Base-by-base conservation (phyloP, 37 sponge, comb jelly and placozoan species). In the Haliclona indistincta region DNA sequence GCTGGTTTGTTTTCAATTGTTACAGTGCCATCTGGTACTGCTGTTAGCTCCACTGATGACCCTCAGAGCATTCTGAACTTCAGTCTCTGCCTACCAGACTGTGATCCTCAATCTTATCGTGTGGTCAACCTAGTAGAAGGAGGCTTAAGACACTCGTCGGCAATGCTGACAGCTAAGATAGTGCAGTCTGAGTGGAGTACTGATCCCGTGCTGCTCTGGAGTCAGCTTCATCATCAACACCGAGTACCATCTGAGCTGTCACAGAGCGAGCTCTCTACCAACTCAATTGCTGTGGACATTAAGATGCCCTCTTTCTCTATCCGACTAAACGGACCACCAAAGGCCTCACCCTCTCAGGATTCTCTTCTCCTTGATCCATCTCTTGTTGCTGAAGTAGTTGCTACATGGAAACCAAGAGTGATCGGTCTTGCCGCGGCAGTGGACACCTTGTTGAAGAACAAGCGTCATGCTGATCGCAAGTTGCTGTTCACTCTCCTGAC, bases 61-160 rank as follows among this genome's bases (percentile, higher is more conserved):
- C 55, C 41, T 54, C 77, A 71, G 58, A 62, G 65, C 20, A 54
- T 63, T 19, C 68, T 82, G 3, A 33, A 56, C 37, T 82, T 82
- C 38, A 2, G 56, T 32, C 26, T 74, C 32, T 4, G 30, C 22
- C 3, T 38, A 23, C 62, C 75, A 38, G 23, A 29, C 25, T n/a
- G 26, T 20, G n/a, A 6, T 20, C 22, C 11, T n/a, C 15, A 15
- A 15, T 6, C n/a, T n/a, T 6, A 6, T n/a, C 11, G 28, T 7
- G 25, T 58, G 22, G 7, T n/a, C 25, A 20, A 58, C n/a, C 6
- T 58, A 25, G 13, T 71, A 20, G 85, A 84, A 41, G 55, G 37
- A 22, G 76, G 78, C 2, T 4, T 70, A 2, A 51, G 36, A 32
- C 54, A 71, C 0, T 22, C 45, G 20, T 62, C 33, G 51, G 64